Evolutionary conservation across 2,888 invertebrate species (phyloP).

Genomic region (Caradrina kadenii): DNA sequence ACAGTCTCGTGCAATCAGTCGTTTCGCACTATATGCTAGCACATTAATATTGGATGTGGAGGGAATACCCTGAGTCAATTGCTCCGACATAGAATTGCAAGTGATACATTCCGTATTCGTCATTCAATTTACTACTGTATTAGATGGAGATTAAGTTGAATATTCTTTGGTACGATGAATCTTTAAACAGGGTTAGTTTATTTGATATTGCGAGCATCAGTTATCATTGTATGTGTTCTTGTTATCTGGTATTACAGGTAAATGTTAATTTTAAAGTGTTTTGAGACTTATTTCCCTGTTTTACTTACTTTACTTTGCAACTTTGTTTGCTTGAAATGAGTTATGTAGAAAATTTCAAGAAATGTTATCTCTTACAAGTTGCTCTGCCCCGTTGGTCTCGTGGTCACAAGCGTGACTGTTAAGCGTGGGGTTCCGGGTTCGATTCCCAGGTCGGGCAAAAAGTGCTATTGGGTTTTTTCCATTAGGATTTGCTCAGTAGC

Average conservation of each 20-base stretch:
- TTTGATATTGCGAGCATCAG: constrained; percentile 37
- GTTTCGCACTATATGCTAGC: constrained; percentile 52
- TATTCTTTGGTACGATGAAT: constrained; percentile 40
- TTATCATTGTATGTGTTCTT: constrained; percentile 49
- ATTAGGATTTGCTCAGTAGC: too few relatives aligned
- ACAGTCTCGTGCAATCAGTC: constrained; percentile 43
- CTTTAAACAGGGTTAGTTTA: constrained; percentile 50
- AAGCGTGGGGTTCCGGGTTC: too few relatives aligned
- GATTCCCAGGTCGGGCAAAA: too few relatives aligned
- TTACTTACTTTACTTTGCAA: constrained; percentile 21
- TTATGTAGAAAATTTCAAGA: constrained; percentile 14
- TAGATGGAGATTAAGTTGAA: constrained; percentile 42
- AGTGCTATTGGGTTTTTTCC: too few relatives aligned
- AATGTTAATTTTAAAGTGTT: constrained; percentile 25
- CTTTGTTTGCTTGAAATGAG: constrained; percentile 18
- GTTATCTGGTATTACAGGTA: constrained; percentile 47
- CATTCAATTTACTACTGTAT: constrained; percentile 53
- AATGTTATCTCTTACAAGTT: constrained; percentile 22
- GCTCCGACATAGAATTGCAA: constrained; percentile 76
- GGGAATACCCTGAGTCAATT: constrained; percentile 83
- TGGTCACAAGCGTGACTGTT: too few relatives aligned
- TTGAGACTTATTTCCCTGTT: constrained; percentile 44
- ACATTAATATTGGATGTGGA: constrained; percentile 76
- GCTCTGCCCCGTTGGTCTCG: too few relatives aligned
- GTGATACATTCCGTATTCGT: constrained; percentile 68